phyloP scores from a whole-genome alignment of 2,113 vertebrate species.

The Myanophis thanlyinensis region DNA sequence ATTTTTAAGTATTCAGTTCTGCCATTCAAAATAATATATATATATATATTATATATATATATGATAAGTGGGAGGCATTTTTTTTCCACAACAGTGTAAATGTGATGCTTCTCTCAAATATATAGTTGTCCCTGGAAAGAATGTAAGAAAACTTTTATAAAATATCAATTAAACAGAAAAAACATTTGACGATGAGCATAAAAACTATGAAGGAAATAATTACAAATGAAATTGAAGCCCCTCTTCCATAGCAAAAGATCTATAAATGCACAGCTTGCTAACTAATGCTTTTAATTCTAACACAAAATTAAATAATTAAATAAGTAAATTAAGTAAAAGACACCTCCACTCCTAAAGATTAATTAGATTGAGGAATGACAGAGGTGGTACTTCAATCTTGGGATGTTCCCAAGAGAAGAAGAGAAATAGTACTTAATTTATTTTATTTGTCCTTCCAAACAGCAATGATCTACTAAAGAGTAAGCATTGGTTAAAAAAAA shows the following conservation, averaged over 20 bases:
- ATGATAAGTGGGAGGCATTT: background rate
- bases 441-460: background rate
- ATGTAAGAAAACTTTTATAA: background rate
- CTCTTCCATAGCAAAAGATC: background rate
- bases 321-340: too few relatives aligned
- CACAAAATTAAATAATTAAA: background rate
- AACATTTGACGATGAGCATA: background rate
- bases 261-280: background rate
- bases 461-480: background rate
- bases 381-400: background rate
- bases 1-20: background rate
- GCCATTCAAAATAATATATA: background rate
- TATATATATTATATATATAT: background rate
- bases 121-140: background rate
- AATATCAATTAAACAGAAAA: background rate
- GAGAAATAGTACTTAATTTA: background rate
- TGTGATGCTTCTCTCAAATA: accelerated
- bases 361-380: background rate
- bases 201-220: background rate
- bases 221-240: background rate
- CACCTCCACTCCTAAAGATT: background rate
- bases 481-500: background rate
- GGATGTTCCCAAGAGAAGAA: background rate
- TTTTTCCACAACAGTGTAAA: background rate
- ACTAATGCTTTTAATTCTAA: background rate